A percentile compares a stretch with the other conserved stretches of the same genome.
Conservation (phyloP, 2,113 vertebrate species). For the Euleptes europaea region DNA sequence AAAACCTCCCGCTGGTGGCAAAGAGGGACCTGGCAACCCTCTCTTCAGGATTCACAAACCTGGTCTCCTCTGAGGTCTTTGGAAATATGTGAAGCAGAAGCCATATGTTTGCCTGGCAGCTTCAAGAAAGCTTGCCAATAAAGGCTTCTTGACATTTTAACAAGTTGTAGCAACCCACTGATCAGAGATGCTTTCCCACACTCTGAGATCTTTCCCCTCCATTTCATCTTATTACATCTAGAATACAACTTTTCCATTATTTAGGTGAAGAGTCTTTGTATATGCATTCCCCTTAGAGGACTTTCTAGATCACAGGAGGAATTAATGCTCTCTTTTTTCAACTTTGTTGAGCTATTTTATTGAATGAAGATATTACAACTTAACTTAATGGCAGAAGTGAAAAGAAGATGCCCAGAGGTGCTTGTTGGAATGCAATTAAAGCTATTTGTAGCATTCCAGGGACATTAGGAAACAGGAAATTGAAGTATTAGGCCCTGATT, state of each 20-base stretch:
- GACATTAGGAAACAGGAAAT: not conserved
- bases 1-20: too few relatives aligned
- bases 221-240: not conserved
- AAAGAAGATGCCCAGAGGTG: not conserved
- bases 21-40: too few relatives aligned
- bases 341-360: not conserved
- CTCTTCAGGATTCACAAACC: not conserved
- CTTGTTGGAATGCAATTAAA: not conserved
- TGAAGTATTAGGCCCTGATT: not conserved
- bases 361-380: not conserved
- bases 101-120: not conserved
- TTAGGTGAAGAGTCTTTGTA: not conserved
- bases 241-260: not conserved
- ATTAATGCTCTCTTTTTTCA: not conserved
- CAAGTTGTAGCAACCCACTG: not conserved
- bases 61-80: not conserved
- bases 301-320: not conserved
- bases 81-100: not conserved
- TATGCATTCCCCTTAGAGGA: not conserved
- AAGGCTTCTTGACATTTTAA: not conserved
- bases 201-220: not conserved
- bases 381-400: not conserved
- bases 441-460: not conserved
- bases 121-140: not conserved
- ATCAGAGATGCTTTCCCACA: too few relatives aligned